phyloP scores from a whole-genome alignment of 2,113 vertebrate species.

The Toxotes jaculatrix region DNA sequence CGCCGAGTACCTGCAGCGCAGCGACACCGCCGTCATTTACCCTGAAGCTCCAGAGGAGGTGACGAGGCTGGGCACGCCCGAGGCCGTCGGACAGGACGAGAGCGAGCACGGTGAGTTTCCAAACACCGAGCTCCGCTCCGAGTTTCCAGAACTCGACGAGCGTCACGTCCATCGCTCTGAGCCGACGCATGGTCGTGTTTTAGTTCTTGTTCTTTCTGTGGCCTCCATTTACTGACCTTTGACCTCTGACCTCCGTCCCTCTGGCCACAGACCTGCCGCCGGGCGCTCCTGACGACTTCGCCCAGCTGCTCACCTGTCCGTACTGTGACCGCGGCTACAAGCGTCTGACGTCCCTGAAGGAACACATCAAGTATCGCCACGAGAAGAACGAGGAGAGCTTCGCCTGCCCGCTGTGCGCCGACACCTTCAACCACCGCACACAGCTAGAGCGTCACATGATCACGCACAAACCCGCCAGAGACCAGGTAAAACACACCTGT shows the following conservation, averaged over 20 bases:
- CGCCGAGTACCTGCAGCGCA: slow-evolving; percentile 94
- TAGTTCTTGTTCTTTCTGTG: too few species aligned
- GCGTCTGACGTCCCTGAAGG: slow-evolving; percentile 95
- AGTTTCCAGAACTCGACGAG: too few species aligned
- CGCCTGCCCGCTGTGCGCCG: slow-evolving; percentile 91
- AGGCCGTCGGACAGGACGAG: slow-evolving; percentile 92
- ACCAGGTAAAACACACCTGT: slow-evolving; percentile 87
- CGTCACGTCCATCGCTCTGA: too few species aligned
- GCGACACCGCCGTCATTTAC: slow-evolving; percentile 97
- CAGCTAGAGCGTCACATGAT: slow-evolving; percentile 98
- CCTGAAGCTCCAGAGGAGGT: slow-evolving; percentile 97
- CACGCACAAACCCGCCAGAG: slow-evolving; percentile 92
- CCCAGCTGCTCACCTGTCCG: slow-evolving; percentile 97
- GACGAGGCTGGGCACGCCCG: slow-evolving; percentile 92
- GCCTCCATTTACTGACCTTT: background rate
- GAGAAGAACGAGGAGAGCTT: slow-evolving; percentile 96
- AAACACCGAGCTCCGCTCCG: background rate
- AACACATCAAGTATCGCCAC: slow-evolving; percentile 98
- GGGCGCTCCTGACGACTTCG: slow-evolving; percentile 94
- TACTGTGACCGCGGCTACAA: slow-evolving; percentile 98
- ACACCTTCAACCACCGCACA: slow-evolving; percentile 92
- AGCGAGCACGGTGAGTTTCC: slow-evolving; percentile 90
- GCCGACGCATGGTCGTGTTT: too few species aligned
- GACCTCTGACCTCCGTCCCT: slow-evolving; percentile 85
- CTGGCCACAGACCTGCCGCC: slow-evolving; percentile 90